Evolutionary conservation across 2,888 invertebrate genomes (phyloP), one percentile per base, ranked within the genome.

Genomic region (Leptopilina syphax): DNA sequence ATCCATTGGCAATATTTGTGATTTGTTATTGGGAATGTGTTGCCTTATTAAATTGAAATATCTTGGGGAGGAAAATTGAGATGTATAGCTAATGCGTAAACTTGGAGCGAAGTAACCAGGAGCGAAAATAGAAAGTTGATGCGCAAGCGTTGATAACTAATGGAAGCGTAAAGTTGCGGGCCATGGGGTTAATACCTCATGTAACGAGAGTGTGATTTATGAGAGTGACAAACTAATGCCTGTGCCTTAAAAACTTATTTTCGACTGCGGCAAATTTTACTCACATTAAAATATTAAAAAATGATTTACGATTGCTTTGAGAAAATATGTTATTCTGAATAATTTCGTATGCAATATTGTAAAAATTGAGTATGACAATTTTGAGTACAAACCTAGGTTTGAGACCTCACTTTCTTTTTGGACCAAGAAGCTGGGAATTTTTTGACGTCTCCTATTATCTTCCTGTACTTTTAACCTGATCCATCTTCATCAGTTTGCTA

Each of bases 111-210:
- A 63, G 24, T 63, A 63, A 18, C 24, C 24, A 1, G 8, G 24
- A 24, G 24, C 3, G 63, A 63, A 24, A 63, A 63, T 24, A 63
- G 63, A 63, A 63, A 63, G 63, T 63, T 63, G 63, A 63, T 63
- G 63, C 63, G 63, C 63, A 63, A 63, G 63, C 63, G 63, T 63
- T 63, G 63, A 63, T 63, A 63, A 63, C 63, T 63, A 63, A 63
- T 63, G 63, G 63, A 63, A 63, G 63, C 63, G 63, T 63, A 63
- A 63, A 63, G 63, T 63, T 63, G 63, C 63, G 63, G 63, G 24
- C 63, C 63, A 63, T 18, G 63, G 24, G 63, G 18, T 63, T 63
- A 63, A 63, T 63, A 63, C 63, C 63, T 63, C 24, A 63, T 63
- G 63, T 63, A 63, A 63, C 63, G 24, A 63, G 63, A 63, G 63